phyloP scores from a whole-genome alignment of 2,797 vertebrate species.

The Hemitrygon akajei region DNA sequence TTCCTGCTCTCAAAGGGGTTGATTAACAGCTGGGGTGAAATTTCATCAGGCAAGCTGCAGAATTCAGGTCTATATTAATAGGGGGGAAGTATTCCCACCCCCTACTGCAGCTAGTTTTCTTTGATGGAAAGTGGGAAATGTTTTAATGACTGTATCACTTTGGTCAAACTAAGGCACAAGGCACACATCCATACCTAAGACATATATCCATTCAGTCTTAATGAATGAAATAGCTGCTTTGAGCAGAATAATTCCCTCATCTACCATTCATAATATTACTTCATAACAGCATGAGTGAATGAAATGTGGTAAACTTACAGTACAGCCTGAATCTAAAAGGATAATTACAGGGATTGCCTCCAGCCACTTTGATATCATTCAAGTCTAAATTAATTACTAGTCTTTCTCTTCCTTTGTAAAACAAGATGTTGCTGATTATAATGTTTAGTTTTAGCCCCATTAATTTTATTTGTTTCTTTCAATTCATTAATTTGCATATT shows the following conservation, averaged over 20 bases:
- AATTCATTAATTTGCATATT: no score
- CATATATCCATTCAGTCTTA: background rate
- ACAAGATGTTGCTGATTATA: background rate
- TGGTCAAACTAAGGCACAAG: background rate
- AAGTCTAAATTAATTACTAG: background rate
- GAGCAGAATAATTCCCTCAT: background rate
- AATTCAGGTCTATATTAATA: background rate
- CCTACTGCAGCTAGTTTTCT: background rate
- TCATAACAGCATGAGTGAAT: background rate
- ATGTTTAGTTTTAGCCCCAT: no score
- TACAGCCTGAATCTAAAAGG: background rate
- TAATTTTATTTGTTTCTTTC: no score
- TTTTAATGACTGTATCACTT: background rate
- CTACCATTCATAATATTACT: background rate
- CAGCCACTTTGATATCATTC: background rate
- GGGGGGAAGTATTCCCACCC: background rate
- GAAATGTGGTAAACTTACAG: background rate
- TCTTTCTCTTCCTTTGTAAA: background rate
- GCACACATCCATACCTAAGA: background rate
- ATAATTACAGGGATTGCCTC: background rate
- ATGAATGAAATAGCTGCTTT: background rate
- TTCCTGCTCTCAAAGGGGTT: background rate
- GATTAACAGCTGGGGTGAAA: background rate
- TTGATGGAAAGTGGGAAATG: background rate
- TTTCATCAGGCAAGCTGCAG: background rate